Conservation (phyloP, 1,140 invertebrate genomes). For the Brachionus manjavacas region DNA sequence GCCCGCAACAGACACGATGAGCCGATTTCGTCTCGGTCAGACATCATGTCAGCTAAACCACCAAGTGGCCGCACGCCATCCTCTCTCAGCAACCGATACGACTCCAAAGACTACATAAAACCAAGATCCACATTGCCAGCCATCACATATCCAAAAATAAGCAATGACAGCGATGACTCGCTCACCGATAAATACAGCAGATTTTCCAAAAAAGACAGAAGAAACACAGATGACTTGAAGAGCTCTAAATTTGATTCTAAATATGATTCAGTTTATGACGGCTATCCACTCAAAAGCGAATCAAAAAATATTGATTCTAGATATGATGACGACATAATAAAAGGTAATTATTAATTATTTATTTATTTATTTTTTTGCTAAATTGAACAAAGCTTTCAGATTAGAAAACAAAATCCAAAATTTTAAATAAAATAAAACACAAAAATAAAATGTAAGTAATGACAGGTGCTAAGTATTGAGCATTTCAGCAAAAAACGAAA, state of each 20-base stretch:
- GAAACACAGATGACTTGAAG: background rate
- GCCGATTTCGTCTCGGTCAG: background rate
- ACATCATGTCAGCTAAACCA: background rate
- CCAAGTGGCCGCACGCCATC: background rate
- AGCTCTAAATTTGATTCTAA: background rate
- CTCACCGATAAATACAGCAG: background rate
- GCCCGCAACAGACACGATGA: background rate
- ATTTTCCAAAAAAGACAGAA: conserved; percentile 19
- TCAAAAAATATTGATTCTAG: background rate
- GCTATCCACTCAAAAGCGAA: background rate
- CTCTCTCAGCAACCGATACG: background rate
- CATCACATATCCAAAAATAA: background rate
- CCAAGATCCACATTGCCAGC: background rate
- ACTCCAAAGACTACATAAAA: background rate
- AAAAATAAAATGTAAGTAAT: too few species aligned
- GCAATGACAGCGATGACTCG: conserved; percentile 40
- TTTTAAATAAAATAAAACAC: background rate
- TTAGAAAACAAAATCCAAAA: background rate
- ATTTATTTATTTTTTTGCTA: background rate
- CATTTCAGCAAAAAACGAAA: too few species aligned
- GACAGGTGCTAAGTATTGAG: too few species aligned
- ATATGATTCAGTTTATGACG: background rate
- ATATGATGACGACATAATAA: background rate
- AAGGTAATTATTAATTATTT: background rate
- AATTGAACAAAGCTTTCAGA: background rate